phyloP scores from a whole-genome alignment of 2,113 vertebrate genomes.

The Phrynosoma platyrhinos region DNA sequence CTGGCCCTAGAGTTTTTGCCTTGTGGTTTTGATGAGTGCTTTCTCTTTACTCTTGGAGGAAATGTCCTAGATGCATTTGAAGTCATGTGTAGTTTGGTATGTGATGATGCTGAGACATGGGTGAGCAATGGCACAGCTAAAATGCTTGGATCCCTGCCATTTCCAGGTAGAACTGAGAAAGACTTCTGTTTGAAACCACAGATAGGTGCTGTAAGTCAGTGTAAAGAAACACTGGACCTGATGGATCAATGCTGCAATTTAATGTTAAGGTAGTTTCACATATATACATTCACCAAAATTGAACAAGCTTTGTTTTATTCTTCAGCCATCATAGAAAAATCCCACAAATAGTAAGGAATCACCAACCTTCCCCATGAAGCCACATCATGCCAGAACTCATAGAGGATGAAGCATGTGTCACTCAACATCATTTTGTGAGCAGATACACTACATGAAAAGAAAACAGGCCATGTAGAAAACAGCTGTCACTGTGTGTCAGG shows the following conservation, averaged over 20 bases:
- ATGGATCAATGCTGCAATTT: neutral
- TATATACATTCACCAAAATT: neutral
- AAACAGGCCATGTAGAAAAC: constrained; percentile 11
- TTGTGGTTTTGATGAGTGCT: too few species aligned
- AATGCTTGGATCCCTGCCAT: too few species aligned
- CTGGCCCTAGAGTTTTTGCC: too few species aligned
- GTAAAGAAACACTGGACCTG: neutral
- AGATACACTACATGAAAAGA: constrained; percentile 81
- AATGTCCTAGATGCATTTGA: too few species aligned
- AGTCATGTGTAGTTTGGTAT: too few species aligned
- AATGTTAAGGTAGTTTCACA: too few species aligned
- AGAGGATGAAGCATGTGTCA: constrained; percentile 88
- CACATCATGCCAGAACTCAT: constrained; percentile 94
- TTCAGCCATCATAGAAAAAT: neutral
- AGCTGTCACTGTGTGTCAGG: neutral
- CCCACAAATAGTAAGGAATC: neutral
- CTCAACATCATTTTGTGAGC: constrained; percentile 84
- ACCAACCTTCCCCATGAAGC: constrained; percentile 94
- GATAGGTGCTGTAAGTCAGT: too few species aligned
- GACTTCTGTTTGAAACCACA: too few species aligned
- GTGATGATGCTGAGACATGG: too few species aligned
- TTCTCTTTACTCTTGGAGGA: too few species aligned
- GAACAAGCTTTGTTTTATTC: neutral
- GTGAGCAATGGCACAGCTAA: too few species aligned
- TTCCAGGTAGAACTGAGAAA: too few species aligned